Conservation (phyloP, 1,140 invertebrate genomes). For the Spodoptera litura region DNA sequence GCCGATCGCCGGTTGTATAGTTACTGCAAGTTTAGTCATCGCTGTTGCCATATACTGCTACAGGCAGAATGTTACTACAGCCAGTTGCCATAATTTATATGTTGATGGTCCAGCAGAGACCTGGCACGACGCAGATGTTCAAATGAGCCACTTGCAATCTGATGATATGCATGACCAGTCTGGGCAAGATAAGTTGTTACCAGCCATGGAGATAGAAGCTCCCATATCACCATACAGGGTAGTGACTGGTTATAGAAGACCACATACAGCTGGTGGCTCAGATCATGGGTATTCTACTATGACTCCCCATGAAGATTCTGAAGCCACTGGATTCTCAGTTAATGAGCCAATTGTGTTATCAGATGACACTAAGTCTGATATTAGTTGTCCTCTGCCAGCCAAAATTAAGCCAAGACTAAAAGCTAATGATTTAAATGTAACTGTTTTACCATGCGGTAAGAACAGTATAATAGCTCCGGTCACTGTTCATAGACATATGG, state of each 20-base stretch:
- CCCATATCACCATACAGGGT: slow-evolving; percentile 95
- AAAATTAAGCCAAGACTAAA: slow-evolving; percentile 86
- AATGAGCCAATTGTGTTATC: slow-evolving; percentile 87
- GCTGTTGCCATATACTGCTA: slow-evolving; percentile 89
- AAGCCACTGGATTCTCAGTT: slow-evolving; percentile 91
- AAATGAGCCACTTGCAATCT: slow-evolving; percentile 80
- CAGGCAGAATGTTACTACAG: slow-evolving; percentile 87
- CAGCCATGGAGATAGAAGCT: slow-evolving; percentile 87
- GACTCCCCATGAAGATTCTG: slow-evolving; percentile 95
- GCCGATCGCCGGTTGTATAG: slow-evolving; percentile 88
- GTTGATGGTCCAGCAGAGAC: slow-evolving; percentile 84
- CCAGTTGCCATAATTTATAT: slow-evolving; percentile 85
- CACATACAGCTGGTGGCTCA: slow-evolving; percentile 93
- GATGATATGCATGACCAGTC: slow-evolving; percentile 81
- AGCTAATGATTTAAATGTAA: slow-evolving; percentile 76
- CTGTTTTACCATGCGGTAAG: slow-evolving; percentile 84
- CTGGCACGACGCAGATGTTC: slow-evolving; percentile 82
- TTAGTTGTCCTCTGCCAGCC: slow-evolving; percentile 87
- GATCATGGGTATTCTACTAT: slow-evolving; percentile 98
- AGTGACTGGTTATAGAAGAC: slow-evolving; percentile 92
- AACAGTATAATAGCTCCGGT: slow-evolving; percentile 94
- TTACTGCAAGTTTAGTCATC: slow-evolving; percentile 87
- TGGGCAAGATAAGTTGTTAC: slow-evolving; percentile 88
- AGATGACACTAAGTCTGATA: slow-evolving; percentile 88
- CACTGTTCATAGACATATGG: slow-evolving; percentile 94